These are phyloP conservation scores for Campoplex nolae DNA, from an alignment of 2,888 invertebrate species.

Conservation along the genomic window DNA sequence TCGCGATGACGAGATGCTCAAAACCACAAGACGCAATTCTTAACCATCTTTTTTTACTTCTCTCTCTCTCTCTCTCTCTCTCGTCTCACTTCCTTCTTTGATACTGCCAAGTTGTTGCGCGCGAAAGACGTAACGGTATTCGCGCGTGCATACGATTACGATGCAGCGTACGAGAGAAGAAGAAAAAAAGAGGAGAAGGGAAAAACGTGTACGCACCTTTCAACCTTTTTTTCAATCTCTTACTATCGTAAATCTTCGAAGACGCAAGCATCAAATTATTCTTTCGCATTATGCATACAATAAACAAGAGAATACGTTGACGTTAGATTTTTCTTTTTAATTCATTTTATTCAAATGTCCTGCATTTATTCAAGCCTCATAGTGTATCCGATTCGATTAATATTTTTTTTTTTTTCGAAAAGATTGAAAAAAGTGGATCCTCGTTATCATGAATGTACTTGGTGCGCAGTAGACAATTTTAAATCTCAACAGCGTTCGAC, in stretches of 20 bases:
- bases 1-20: constrained; percentile 33
- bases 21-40: constrained; percentile 21
- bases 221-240: constrained; percentile 18
- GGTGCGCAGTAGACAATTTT: background rate
- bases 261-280: constrained; percentile 20
- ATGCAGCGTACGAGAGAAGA: constrained; percentile 45
- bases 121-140: constrained; percentile 73
- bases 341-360: background rate
- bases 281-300: background rate
- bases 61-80: constrained; percentile 34
- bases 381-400: background rate
- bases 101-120: constrained; percentile 31
- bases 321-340: background rate
- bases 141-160: constrained; percentile 73
- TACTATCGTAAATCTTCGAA: constrained; percentile 24
- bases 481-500: background rate
- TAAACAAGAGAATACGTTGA: background rate
- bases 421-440: background rate
- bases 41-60: constrained; percentile 36
- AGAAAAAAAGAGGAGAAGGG: constrained; percentile 9
- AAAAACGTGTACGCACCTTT: constrained; percentile 50
- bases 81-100: constrained; percentile 48
- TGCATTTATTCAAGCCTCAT: background rate
- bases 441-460: background rate
- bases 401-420: background rate